phyloP scores from a whole-genome alignment of 2,113 vertebrate genomes.

The Ammodytes dubius region DNA sequence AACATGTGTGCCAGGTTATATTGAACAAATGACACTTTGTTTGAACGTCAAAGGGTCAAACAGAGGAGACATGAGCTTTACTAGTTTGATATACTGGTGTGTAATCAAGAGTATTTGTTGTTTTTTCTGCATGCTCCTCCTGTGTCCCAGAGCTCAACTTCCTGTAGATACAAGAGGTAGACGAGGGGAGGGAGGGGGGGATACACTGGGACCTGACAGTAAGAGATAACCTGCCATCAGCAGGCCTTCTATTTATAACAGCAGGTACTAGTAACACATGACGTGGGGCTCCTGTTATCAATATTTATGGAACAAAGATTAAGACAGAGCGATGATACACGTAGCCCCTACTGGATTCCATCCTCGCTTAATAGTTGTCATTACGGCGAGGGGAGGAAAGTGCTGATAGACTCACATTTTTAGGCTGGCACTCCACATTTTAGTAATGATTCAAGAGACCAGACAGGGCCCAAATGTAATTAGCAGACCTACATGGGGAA shows the following conservation, averaged over 20 bases:
- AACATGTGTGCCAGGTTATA: background rate
- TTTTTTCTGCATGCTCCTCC: slow-evolving; percentile 67
- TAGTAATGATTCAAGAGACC: slow-evolving; percentile 86
- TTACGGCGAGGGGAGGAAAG: slow-evolving; percentile 79
- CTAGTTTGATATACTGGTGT: slow-evolving; percentile 48
- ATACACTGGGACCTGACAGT: slow-evolving; percentile 68
- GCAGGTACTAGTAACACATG: slow-evolving; percentile 84
- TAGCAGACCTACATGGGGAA: slow-evolving; percentile 75
- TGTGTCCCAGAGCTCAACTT: slow-evolving; percentile 69
- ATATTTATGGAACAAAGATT: slow-evolving; percentile 87
- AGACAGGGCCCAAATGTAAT: slow-evolving; percentile 82
- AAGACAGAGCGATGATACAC: slow-evolving; percentile 83
- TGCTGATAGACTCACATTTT: slow-evolving; percentile 83
- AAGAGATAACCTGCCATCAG: slow-evolving; percentile 78
- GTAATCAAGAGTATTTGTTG: slow-evolving; percentile 64
- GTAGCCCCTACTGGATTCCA: slow-evolving; percentile 72
- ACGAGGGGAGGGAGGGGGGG: background rate
- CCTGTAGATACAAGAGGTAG: slow-evolving; percentile 72
- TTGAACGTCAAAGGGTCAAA: slow-evolving; percentile 2
- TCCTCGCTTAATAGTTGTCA: slow-evolving; percentile 84
- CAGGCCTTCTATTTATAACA: slow-evolving; percentile 83
- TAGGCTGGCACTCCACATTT: slow-evolving; percentile 78
- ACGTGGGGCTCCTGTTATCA: slow-evolving; percentile 84
- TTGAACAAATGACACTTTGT: background rate
- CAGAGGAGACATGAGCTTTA: background rate